Conservation (phyloP, 2,113 vertebrate species). For the Tragulus kanchil region DNA sequence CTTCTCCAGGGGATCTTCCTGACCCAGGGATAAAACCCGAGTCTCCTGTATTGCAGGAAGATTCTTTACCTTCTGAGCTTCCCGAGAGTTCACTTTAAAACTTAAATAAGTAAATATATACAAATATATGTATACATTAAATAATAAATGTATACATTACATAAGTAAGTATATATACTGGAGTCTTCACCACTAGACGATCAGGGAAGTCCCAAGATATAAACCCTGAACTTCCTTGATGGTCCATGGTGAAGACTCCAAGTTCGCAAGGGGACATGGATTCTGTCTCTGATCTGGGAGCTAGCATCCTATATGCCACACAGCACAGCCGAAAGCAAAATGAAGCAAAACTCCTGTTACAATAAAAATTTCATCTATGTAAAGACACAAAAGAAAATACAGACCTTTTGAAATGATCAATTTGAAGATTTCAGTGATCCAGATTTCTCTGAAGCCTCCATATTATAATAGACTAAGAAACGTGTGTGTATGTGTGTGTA, state of each 20-base stretch:
- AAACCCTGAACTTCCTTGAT: too few species aligned
- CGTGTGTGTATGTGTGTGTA: not conserved
- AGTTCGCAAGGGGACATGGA: too few species aligned
- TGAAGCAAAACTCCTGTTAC: not conserved
- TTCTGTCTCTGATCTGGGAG: not conserved
- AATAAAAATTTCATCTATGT: not conserved
- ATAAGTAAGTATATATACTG: not conserved
- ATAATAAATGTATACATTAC: not conserved
- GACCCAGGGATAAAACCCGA: too few species aligned
- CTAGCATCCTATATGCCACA: not conserved
- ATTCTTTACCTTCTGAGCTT: too few species aligned
- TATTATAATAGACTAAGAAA: not conserved
- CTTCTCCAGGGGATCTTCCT: too few species aligned
- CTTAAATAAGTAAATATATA: not conserved
- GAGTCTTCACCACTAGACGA: too few species aligned
- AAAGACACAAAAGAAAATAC: conserved; percentile 16
- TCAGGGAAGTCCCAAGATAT: too few species aligned
- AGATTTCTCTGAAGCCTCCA: conserved; percentile 7
- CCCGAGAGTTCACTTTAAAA: too few species aligned
- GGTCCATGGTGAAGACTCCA: too few species aligned
- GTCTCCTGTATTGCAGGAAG: too few species aligned
- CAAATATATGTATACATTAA: not conserved
- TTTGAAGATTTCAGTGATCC: not conserved
- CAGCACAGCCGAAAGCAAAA: not conserved
- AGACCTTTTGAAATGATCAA: not conserved